Evolutionary conservation across 2,797 vertebrate species (phyloP).

Genomic region (Acanthurus lineatus): DNA sequence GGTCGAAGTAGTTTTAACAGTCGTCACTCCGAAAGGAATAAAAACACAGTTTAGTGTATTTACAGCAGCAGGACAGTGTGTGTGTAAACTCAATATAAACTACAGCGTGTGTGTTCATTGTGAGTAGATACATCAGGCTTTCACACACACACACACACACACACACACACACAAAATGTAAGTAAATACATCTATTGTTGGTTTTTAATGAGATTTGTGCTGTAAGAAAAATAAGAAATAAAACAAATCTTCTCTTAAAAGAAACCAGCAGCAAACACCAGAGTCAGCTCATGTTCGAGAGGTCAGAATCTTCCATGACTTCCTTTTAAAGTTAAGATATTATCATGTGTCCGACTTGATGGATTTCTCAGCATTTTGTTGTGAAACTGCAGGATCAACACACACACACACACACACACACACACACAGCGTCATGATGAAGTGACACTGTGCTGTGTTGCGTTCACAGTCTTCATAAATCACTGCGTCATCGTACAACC

Average conservation of each 20-base stretch:
- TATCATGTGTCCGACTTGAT: not conserved
- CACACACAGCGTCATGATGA: conserved; percentile 17
- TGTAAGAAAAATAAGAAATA: no score
- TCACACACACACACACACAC: no score
- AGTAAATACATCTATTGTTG: no score
- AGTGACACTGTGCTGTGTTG: not conserved
- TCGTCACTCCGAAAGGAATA: no score
- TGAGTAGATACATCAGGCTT: no score
- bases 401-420: conserved; percentile 3
- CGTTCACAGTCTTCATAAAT: conserved; percentile 10
- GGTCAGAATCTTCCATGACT: not conserved
- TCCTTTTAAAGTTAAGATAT: not conserved
- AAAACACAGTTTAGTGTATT: no score
- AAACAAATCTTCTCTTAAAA: no score
- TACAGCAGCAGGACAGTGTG: no score
- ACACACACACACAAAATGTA: no score
- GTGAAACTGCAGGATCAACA: not conserved
- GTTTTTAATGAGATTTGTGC: not conserved
- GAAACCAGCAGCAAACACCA: not conserved
- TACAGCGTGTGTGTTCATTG: no score
- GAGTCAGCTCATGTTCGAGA: not conserved
- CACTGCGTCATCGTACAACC: not conserved
- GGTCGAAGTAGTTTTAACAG: no score
- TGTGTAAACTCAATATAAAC: no score
- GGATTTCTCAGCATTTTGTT: not conserved